Conservation (phyloP, 2,113 vertebrate genomes). For the Fregetta grallaria region DNA sequence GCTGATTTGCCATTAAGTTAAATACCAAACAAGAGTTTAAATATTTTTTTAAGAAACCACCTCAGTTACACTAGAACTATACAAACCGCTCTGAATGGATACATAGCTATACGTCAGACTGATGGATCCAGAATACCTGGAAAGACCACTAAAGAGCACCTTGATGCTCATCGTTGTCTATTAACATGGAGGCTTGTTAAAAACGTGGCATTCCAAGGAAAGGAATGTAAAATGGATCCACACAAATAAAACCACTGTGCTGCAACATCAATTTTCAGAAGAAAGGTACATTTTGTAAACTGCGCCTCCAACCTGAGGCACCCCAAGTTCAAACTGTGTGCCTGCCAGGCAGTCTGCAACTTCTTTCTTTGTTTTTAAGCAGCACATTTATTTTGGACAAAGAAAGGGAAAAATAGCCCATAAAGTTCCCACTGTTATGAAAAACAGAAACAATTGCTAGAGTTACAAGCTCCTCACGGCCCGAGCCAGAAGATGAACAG, state of each 20-base stretch:
- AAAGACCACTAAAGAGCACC: not conserved
- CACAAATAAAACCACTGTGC: not conserved
- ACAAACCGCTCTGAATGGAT: not conserved
- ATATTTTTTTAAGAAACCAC: not conserved
- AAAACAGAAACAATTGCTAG: slow-evolving; percentile 61
- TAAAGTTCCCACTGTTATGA: slow-evolving; percentile 45
- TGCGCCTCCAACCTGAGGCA: not conserved
- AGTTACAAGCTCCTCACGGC: slow-evolving; percentile 50
- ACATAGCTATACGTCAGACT: not conserved
- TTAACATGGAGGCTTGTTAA: not conserved
- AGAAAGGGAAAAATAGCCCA: slow-evolving; percentile 6
- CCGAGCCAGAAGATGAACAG: not conserved
- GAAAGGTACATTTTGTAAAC: not conserved
- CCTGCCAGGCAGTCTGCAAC: not conserved
- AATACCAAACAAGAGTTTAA: not conserved
- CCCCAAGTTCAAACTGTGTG: not conserved
- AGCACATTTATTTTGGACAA: slow-evolving; percentile 35
- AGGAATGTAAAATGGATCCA: not conserved
- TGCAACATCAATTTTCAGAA: not conserved
- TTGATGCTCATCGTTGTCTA: not conserved
- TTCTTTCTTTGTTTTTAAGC: slow-evolving; percentile 47
- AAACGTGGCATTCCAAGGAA: not conserved
- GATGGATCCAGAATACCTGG: not conserved
- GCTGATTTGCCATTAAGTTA: not conserved
- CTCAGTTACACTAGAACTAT: not conserved